phyloP scores from a whole-genome alignment of 1,140 invertebrate genomes.

The Pygmarrhopalites habei region DNA sequence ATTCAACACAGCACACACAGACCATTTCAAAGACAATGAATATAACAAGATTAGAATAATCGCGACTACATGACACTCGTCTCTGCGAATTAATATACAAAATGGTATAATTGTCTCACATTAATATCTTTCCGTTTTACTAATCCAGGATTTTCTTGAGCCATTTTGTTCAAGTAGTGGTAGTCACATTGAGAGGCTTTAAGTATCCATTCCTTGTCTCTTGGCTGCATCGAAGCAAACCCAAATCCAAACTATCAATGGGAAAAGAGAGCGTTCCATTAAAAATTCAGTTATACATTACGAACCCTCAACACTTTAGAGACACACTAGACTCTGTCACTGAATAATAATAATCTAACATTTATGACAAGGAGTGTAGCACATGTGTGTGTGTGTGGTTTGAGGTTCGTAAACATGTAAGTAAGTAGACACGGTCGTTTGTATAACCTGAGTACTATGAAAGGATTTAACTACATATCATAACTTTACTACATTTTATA shows the following conservation, averaged over 20 bases:
- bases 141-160: slow-evolving; percentile 68
- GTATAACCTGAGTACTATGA: no score
- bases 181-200: slow-evolving; percentile 73
- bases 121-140: slow-evolving; percentile 69
- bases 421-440: no score
- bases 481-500: not conserved
- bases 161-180: slow-evolving; percentile 69
- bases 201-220: slow-evolving; percentile 74
- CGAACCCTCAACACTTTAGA: no score
- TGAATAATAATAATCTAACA: not conserved
- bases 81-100: no score
- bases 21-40: no score
- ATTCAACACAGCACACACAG: no score
- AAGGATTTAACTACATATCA: not conserved
- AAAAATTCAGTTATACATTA: not conserved
- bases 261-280: not conserved
- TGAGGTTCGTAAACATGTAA: no score
- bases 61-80: not conserved
- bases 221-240: slow-evolving; percentile 54
- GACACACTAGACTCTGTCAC: no score
- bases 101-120: slow-evolving; percentile 20
- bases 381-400: no score
- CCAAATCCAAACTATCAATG: slow-evolving; percentile 26
- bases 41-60: no score
- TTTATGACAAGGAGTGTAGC: not conserved